Base-by-base conservation (phyloP, 2,113 vertebrate genomes). In the Tachysurus fulvidraco region DNA sequence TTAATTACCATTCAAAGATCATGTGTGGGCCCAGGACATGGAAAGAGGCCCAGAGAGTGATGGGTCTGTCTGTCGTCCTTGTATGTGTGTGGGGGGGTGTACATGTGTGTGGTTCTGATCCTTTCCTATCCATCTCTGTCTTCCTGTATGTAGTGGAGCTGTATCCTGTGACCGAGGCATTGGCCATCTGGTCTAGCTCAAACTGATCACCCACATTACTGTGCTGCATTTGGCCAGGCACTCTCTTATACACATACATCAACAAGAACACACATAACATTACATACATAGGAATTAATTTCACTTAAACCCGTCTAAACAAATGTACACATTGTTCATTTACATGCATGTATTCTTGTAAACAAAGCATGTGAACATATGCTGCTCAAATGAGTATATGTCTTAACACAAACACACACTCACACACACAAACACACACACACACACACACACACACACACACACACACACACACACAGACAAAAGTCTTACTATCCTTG, bases 171-270 rank as follows among this genome's bases (percentile, higher is more conserved):
- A 91, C 91, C 89, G 80, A 82, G 83, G 74, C 59, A 62, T 41
- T 79, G 87, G 90, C 88, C 90, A 90, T 93, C 93, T 94, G 90
- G 90, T 81, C 85, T 87, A 87, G 83, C 87, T 91, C 89, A 91
- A 88, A 85, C 46, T 69, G 86, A 89, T 82, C 85, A 78, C 88
- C 88, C 86, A 79, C 81, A 83, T 88, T 83, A 71, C 84, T 57
- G 28, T 1, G 19, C 60, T 69, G 30, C 62, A 62, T 87, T 87
- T 79, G 54, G 77, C 86, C 69, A 86, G 65, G 52, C 28, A 25
- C 71, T 86, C 52, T 60, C n/a, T 81, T 69, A 36, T 65, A 55
- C 71, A 80, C n/a, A 50, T 67, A 82, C 80, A 85, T 87, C 81
- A 30, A 41, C 67, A 86, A 78, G 76, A 44, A 90, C 80, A 88